A percentile compares a stretch with the other conserved stretches of the same genome.
Conservation (phyloP, 1,140 invertebrate species). For the Lepidurus couesii region DNA sequence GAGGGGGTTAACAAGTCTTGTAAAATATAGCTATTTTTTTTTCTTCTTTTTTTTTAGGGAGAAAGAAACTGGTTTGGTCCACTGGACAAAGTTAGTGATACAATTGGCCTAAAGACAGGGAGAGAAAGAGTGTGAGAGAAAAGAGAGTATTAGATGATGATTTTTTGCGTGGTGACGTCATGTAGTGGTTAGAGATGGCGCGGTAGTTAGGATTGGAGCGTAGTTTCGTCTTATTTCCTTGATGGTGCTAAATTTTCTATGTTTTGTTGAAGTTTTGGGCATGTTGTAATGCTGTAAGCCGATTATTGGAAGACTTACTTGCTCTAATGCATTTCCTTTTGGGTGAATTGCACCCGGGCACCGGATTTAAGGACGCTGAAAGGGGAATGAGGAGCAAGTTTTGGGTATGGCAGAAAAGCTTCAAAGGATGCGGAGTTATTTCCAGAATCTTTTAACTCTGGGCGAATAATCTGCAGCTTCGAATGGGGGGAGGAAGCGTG, state of each 20-base stretch:
- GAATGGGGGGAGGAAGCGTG: neutral
- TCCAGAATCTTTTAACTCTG: neutral
- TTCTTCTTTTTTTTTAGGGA: neutral
- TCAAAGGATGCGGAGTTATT: no score
- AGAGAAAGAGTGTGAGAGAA: neutral
- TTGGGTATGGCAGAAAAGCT: no score
- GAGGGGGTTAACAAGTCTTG: neutral
- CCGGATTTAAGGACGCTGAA: no score
- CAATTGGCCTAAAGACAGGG: neutral
- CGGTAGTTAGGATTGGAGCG: neutral
- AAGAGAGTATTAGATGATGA: neutral
- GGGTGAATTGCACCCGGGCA: no score
- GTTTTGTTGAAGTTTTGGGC: no score
- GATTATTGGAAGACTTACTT: no score
- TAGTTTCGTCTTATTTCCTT: no score
- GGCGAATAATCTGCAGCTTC: neutral
- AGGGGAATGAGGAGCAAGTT: no score
- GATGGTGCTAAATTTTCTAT: no score
- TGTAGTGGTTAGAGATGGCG: neutral
- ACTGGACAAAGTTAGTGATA: slow-evolving; percentile 7
- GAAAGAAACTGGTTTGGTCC: neutral
- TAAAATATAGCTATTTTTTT: neutral
- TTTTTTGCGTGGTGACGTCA: neutral
- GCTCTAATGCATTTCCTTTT: no score
- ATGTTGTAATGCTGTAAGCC: no score